Evolutionary conservation across 2,113 vertebrate species (phyloP).

Genomic region (Grallaria varia): DNA sequence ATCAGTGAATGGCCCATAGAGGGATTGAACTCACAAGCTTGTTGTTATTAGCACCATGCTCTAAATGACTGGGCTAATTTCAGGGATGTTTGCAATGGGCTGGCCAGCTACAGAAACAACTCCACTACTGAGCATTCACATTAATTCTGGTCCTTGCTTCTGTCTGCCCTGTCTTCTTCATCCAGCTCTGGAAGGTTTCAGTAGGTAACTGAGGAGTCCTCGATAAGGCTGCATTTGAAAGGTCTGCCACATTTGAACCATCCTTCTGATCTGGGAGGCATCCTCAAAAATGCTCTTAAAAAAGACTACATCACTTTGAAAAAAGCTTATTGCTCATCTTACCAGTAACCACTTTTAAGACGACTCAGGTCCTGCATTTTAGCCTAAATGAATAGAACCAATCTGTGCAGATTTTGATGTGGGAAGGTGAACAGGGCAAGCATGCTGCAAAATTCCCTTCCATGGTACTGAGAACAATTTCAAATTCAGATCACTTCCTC

Average conservation of each 20-base stretch:
- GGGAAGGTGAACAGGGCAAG: background rate
- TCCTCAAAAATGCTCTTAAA: background rate
- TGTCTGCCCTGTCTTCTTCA: background rate
- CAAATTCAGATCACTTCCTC: conserved; percentile 68
- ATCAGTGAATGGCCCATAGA: background rate
- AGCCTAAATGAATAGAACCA: conserved; percentile 67
- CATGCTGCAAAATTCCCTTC: conserved; percentile 63
- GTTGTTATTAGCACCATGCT: background rate
- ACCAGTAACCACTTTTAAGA: conserved; percentile 49
- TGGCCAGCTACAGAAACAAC: background rate
- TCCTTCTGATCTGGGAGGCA: background rate
- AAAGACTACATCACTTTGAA: background rate
- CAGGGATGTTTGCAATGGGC: background rate
- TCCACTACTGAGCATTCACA: background rate
- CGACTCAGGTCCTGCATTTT: conserved; percentile 39
- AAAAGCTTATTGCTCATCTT: conserved; percentile 23
- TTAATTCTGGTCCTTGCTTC: background rate
- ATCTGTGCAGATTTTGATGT: conserved; percentile 45
- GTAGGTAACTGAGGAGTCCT: background rate
- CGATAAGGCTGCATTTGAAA: background rate
- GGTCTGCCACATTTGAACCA: background rate
- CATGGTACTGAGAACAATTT: conserved; percentile 54
- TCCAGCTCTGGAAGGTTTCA: background rate
- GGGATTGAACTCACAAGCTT: background rate
- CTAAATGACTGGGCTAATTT: background rate